Evolutionary conservation across 2,888 invertebrate species (phyloP), one percentile per base, ranked within the genome.

Genomic region (Dasypolia templi): DNA sequence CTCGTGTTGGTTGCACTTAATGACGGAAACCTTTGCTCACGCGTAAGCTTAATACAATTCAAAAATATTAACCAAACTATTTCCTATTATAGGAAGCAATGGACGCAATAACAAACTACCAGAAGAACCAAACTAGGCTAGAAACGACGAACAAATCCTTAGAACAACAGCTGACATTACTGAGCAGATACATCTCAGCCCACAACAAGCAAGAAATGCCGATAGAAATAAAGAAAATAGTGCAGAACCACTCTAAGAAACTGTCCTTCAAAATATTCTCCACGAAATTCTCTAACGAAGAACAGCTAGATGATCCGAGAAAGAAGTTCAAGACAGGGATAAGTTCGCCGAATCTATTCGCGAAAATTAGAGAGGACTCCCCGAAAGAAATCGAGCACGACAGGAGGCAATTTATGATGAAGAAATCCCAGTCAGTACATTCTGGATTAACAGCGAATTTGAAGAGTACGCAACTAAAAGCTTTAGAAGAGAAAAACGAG

Each of bases 61-160:
- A 17, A 32, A 0, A 29, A n/a, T 55, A 63, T 22, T 68, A 49
- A 82, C 51, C 12, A 3, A 9, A 35, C 29, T 42, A 73, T 75
- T 62, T 80, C 58, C 72, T 56, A 88, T 88, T 97, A 94, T 92
- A 97, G 97, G 87, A 97, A 96, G 91, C 97, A 97, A 91, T 94
- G 98, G 93, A 98, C 97, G 94, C 98, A 92, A 88, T 97, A 94
- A 69, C 97, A 96, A 87, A 96, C 96, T 84, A 96, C 96, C 88
- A 98, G 97, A 93, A 97, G 97, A 92, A 95, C 94, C 79, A 97
- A 97, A 87, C 96, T 94, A 96, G 97, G 62, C 92, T 98, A 0
- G 98, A 98, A 89, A 96, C 97, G 4, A 97, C 97, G 79, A 97
- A 97, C 87, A 97, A 98, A 87, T 96, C 97, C 0, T 91, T 98